phyloP scores from a whole-genome alignment of 1,140 invertebrate species.

The Bombus balteatus region DNA sequence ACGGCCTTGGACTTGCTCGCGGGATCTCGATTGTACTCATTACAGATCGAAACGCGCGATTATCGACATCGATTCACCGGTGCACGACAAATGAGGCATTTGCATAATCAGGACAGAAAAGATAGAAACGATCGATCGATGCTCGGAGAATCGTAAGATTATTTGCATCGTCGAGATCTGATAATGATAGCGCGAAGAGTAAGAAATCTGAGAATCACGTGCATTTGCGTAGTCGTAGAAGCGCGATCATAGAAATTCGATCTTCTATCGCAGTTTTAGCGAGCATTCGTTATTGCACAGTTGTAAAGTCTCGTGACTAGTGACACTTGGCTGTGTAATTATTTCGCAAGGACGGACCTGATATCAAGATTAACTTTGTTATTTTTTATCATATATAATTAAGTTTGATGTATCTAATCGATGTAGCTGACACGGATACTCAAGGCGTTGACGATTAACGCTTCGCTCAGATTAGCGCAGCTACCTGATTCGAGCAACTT shows the following conservation, averaged over 20 bases:
- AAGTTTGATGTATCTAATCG: background rate
- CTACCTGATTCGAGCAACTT: background rate
- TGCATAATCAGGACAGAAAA: conserved; percentile 6
- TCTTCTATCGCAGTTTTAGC: background rate
- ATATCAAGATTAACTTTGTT: background rate
- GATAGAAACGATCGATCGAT: conserved; percentile 7
- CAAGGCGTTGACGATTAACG: background rate
- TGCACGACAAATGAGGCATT: background rate
- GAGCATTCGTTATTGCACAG: background rate
- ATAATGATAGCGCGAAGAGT: background rate
- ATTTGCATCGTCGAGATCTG: background rate
- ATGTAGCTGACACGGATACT: background rate
- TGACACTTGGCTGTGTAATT: background rate
- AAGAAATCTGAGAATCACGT: background rate
- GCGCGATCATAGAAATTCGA: conserved; percentile 22
- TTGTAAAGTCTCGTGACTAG: background rate
- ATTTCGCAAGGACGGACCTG: background rate
- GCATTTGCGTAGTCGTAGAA: background rate
- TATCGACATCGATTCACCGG: conserved; percentile 25
- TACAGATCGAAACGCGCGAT: conserved; percentile 33
- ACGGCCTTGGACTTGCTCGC: conserved; percentile 74
- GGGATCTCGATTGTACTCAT: conserved; percentile 67
- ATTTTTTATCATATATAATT: background rate
- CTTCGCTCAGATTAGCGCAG: background rate
- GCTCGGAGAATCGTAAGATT: background rate